Evolutionary conservation across 2,797 vertebrate species (phyloP).

Genomic region (Pyrocephalus nanus): DNA sequence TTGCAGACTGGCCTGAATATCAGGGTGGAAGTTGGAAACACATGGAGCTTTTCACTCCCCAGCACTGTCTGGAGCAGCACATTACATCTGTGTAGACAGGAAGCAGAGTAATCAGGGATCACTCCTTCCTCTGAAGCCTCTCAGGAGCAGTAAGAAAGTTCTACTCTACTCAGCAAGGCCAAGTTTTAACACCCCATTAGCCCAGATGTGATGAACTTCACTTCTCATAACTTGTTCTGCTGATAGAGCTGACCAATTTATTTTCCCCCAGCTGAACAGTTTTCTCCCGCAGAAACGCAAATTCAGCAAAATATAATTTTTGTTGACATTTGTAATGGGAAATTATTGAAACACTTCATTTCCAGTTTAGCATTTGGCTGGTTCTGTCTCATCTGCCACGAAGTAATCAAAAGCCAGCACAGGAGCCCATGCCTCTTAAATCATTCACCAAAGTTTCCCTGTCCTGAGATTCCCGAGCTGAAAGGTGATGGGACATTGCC

Average conservation of each 20-base stretch:
- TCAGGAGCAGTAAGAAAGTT: constrained; percentile 20
- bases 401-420: constrained; percentile 29
- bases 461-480: not conserved
- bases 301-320: constrained; percentile 36
- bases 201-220: constrained; percentile 33
- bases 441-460: not conserved
- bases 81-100: not conserved
- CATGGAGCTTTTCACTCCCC: not conserved
- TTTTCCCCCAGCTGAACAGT: constrained; percentile 23
- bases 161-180: not conserved
- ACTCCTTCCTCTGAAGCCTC: not conserved
- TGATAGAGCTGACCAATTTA: not conserved
- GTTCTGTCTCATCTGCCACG: constrained; percentile 2
- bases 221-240: not conserved
- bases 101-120: not conserved
- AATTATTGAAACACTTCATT: constrained; percentile 60
- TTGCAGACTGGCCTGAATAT: not conserved
- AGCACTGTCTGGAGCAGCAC: not conserved
- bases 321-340: constrained; percentile 38
- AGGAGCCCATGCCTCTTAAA: not conserved
- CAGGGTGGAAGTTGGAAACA: not conserved
- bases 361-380: constrained; percentile 38
- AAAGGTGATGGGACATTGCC: not conserved
- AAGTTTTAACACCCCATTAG: constrained; percentile 57
- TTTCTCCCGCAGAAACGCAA: constrained; percentile 17